Percentiles rank a stretch among this genome's conserved stretches.
These are phyloP conservation scores for Nasonia oneida DNA, from an alignment of 2,888 invertebrate genomes.

Conservation along the genomic window DNA sequence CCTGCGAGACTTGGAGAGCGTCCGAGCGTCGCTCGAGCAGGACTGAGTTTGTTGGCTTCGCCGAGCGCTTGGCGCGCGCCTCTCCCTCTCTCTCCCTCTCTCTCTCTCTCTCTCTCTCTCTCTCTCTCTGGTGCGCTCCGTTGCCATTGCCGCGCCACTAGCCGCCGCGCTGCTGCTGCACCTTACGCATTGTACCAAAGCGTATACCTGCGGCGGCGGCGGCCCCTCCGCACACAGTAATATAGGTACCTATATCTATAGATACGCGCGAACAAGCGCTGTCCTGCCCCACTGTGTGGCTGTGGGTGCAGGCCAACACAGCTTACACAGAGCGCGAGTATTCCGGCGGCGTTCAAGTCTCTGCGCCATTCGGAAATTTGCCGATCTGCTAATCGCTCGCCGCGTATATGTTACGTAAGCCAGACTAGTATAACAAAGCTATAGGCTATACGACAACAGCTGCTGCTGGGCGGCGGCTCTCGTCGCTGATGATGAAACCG, in stretches of 20 bases:
- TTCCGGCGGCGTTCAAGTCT: neutral
- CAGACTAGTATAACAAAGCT: too few species aligned
- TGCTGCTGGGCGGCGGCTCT: too few species aligned
- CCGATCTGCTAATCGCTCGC: neutral
- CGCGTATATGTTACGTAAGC: too few species aligned
- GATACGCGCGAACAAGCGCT: neutral
- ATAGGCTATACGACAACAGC: too few species aligned
- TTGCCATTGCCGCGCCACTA: constrained; percentile 40
- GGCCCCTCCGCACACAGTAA: neutral
- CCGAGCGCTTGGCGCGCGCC: constrained; percentile 64
- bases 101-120: constrained; percentile 50
- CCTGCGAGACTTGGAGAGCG: constrained; percentile 56
- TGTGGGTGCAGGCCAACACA: neutral
- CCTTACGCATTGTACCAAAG: constrained; percentile 56
- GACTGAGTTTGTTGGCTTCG: constrained; percentile 79
- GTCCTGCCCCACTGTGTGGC: neutral
- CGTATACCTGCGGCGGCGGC: constrained; percentile 29
- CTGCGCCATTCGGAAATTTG: neutral
- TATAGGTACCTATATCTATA: neutral
- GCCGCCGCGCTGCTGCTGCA: constrained; percentile 55
- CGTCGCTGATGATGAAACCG: too few species aligned
- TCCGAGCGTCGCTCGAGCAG: constrained; percentile 71
- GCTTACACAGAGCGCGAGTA: too few species aligned
- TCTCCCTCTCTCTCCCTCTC: neutral
- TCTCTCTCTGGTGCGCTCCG: constrained; percentile 57